Evolutionary conservation across 2,113 vertebrate genomes (phyloP).

Genomic region (Corydoras maculifer): DNA sequence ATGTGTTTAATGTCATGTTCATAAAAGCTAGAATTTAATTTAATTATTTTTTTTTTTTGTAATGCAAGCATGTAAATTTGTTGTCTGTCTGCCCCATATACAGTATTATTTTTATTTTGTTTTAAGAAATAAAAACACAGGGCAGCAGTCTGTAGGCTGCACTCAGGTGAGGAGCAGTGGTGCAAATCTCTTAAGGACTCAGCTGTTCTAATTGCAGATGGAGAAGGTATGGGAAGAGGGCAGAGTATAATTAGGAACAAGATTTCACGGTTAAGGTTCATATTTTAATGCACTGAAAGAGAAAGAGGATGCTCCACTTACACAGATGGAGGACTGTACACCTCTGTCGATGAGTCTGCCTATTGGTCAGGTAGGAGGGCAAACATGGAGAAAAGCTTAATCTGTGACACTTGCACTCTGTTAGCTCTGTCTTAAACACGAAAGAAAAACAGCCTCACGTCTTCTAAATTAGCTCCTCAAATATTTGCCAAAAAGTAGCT

Average conservation of each 20-base stretch:
- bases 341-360: constrained; percentile 28
- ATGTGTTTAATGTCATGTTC: no score
- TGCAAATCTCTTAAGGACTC: constrained; percentile 33
- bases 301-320: constrained; percentile 44
- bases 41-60: no score
- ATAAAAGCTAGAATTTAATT: no score
- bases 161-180: constrained; percentile 34
- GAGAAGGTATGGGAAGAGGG: constrained; percentile 37
- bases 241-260: constrained; percentile 36
- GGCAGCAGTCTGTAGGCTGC: constrained; percentile 29
- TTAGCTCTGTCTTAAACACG: constrained; percentile 35
- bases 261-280: constrained; percentile 34
- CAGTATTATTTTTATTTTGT: constrained; percentile 25
- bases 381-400: constrained; percentile 39
- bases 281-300: constrained; percentile 30
- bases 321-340: constrained; percentile 38
- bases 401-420: constrained; percentile 39
- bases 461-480: constrained; percentile 49
- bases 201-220: constrained; percentile 43
- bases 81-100: background rate
- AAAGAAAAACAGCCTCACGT: constrained; percentile 40
- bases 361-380: constrained; percentile 26
- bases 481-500: constrained; percentile 46
- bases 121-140: constrained; percentile 1
- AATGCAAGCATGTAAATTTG: no score